Evolutionary conservation across 64 coral and sea anemone genomes (phyloP).

Genomic region (Montipora sp.): DNA sequence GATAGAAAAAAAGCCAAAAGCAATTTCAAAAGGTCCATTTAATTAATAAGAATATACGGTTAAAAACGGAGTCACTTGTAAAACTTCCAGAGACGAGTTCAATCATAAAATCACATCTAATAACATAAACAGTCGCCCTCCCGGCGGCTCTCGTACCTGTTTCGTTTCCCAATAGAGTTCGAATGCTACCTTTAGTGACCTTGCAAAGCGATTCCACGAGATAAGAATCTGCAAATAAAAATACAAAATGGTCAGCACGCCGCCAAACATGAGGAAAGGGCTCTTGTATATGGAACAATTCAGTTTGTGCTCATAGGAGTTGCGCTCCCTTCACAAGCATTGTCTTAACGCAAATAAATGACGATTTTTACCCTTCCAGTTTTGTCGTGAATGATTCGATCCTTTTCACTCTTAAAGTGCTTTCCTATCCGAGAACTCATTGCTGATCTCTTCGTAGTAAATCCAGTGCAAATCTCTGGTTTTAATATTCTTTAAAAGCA

Average conservation of each 20-base stretch:
- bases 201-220: conserved; percentile 98
- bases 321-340: background rate
- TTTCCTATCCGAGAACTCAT: conserved; percentile 53
- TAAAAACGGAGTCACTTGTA: background rate
- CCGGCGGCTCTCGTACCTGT: conserved; percentile 61
- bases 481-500: conserved; percentile 7
- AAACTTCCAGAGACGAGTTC: background rate
- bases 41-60: background rate
- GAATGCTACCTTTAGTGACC: conserved; percentile 96
- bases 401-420: conserved; percentile 52
- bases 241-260: background rate
- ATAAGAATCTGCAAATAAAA: conserved; percentile 87
- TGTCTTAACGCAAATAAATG: background rate
- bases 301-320: background rate
- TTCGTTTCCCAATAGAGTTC: conserved; percentile 96
- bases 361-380: conserved; percentile 81
- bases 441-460: background rate
- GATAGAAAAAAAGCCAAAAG: background rate
- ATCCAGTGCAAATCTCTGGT: background rate
- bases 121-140: conserved; percentile 32
- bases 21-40: background rate
- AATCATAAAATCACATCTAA: conserved; percentile 29
- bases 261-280: background rate
- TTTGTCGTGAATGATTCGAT: conserved; percentile 64
- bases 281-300: background rate